Evolutionary conservation across 1,140 invertebrate genomes (phyloP).

Genomic region (Acromyrmex charruanus): DNA sequence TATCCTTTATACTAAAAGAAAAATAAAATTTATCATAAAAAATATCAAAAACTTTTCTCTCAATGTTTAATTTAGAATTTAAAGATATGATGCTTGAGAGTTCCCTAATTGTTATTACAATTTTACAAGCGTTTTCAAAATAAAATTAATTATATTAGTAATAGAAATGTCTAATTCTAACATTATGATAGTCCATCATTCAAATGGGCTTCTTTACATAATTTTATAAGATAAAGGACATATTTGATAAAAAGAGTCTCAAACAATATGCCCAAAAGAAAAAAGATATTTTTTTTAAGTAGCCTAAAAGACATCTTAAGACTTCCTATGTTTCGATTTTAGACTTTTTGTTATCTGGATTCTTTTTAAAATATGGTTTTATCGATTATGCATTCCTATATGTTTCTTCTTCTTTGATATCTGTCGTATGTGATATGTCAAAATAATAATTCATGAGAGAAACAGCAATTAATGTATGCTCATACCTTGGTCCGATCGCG

Average conservation of each 20-base stretch:
- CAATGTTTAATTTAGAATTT: too few species aligned
- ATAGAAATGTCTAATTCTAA: neutral
- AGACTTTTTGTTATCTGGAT: too few species aligned
- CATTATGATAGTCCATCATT: neutral
- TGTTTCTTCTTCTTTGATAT: neutral
- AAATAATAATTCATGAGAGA: constrained; percentile 50
- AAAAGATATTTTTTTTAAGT: too few species aligned
- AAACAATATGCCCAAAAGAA: too few species aligned
- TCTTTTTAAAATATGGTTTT: neutral
- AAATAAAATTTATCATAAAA: too few species aligned
- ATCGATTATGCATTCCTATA: neutral
- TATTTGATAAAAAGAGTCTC: too few species aligned
- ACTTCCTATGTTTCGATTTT: too few species aligned
- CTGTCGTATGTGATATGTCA: neutral
- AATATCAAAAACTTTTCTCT: too few species aligned
- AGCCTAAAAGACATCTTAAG: too few species aligned
- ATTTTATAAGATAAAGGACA: neutral
- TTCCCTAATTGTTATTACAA: neutral
- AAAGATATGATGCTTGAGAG: too few species aligned
- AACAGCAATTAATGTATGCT: constrained; percentile 51
- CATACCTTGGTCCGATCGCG: constrained; percentile 18
- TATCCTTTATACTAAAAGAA: too few species aligned
- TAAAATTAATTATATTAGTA: too few species aligned
- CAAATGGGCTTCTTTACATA: neutral
- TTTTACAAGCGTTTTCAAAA: neutral